Base-by-base conservation (phyloP, 1,140 invertebrate genomes). In the Calycopis cecrops region DNA sequence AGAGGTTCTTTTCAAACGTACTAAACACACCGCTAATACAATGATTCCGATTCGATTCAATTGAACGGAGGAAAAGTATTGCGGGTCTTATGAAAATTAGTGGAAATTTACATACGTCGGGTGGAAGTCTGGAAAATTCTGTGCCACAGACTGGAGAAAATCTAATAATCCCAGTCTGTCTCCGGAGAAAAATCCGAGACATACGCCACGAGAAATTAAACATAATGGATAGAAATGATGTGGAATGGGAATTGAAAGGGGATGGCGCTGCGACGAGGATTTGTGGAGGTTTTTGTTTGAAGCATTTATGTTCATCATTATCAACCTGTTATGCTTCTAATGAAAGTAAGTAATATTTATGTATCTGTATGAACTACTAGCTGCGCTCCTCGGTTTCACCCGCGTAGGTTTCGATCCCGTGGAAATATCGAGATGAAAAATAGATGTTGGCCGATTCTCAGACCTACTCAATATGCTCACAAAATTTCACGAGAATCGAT, bases 221-320 rank as follows among this genome's bases (percentile, higher is more conserved):
- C 55, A 57, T 71, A 73, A 78, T 74, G 59, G 63, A 65, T 72
- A 69, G 66, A 74, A 75, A 73, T 70, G 68, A 73, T 55, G 70
- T 57, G 61, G 21, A 28, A n/a, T n/a, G 2, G 28, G 28, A 16
- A 21, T 7, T 16, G 28, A 52, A 28, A 6, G 11, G 21, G 38
- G 9, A 53, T 28, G 21, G 2, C 21, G 21, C 21, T 6, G 21
- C 2, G 21, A 28, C 21, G 21, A 3, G 21, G 6, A 28, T 28
- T 6, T 28, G 21, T 28, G 2, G 21, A 2, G 21, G 21, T 28
- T 28, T 28, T 28, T 28, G 6, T 28, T 28, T 6, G 6, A 28
- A 3, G 6, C 21, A 6, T 28, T 28, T 28, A 28, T 28, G 6
- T 28, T 28, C 6, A 28, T 28, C 21, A 28, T 28, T 28, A 28